Percentiles rank a stretch among this genome's conserved stretches.
Conservation (phyloP, 2,797 vertebrate genomes). For the Holocentrus rufus region DNA sequence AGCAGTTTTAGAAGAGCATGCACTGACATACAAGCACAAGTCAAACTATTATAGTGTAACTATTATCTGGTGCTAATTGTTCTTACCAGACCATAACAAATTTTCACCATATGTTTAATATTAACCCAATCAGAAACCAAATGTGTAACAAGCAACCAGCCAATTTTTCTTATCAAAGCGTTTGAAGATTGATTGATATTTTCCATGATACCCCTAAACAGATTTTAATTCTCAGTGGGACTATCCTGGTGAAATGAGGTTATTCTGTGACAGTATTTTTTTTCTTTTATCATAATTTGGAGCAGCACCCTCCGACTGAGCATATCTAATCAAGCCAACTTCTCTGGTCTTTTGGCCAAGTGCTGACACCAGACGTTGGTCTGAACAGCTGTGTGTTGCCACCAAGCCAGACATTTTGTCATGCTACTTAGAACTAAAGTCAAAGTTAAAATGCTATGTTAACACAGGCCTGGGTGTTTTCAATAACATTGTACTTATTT, state of each 20-base stretch:
- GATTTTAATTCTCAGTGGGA: too few relatives aligned
- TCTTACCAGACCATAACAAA: background rate
- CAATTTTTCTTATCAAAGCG: conserved; percentile 8
- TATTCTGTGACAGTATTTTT: too few relatives aligned
- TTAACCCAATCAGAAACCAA: background rate
- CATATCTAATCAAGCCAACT: conserved; percentile 6
- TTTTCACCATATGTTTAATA: background rate
- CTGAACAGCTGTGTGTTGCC: conserved; percentile 18
- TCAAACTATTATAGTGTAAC: too few relatives aligned
- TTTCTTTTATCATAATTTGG: conserved; percentile 6
- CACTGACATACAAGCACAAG: background rate
- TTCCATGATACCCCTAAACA: background rate
- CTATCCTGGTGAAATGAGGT: too few relatives aligned
- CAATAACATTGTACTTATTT: conserved; percentile 62
- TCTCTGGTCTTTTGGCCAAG: conserved; percentile 6
- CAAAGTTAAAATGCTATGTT: conserved; percentile 49
- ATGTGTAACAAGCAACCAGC: background rate
- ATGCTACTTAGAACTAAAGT: conserved; percentile 11
- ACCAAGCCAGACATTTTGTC: conserved; percentile 3
- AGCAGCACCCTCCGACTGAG: conserved; percentile 12
- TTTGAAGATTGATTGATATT: conserved; percentile 2
- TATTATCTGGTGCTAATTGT: background rate
- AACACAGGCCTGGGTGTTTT: conserved; percentile 50
- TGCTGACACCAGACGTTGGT: conserved; percentile 7
- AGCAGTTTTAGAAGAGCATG: background rate